Percentiles rank a stretch among this genome's conserved stretches.
These are phyloP conservation scores for Rotaria sp. DNA, from an alignment of 2,888 invertebrate genomes.

Conservation along the genomic window DNA sequence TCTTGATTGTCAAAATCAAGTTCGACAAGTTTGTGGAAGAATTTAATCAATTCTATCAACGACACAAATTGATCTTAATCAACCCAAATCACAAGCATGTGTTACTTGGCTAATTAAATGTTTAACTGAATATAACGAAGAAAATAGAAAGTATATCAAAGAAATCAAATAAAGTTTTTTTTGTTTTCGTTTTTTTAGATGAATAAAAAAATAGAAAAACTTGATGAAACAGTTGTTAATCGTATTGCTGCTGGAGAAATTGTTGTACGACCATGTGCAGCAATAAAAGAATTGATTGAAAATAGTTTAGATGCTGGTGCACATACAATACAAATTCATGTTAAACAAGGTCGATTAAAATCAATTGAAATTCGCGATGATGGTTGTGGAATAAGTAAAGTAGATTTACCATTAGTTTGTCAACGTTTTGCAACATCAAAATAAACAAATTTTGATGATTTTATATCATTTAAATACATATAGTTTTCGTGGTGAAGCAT, in stretches of 20 bases:
- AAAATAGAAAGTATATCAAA: not conserved
- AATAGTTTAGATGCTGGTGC: slow-evolving; percentile 91
- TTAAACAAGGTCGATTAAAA: slow-evolving; percentile 85
- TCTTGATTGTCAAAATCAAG: not conserved
- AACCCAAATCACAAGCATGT: not conserved
- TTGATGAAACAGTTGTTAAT: slow-evolving; percentile 83
- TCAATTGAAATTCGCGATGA: slow-evolving; percentile 77
- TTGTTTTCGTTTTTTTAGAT: slow-evolving; percentile 42
- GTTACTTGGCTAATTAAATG: not conserved
- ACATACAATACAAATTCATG: slow-evolving; percentile 75
- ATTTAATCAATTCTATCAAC: not conserved
- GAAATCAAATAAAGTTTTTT: not conserved
- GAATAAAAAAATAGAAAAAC: slow-evolving; percentile 62
- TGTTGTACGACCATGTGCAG: slow-evolving; percentile 90
- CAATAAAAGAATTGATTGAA: slow-evolving; percentile 91
- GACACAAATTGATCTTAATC: not conserved
- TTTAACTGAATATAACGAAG: not conserved
- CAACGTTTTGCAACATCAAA: slow-evolving; percentile 96
- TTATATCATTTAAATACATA: slow-evolving; percentile 78
- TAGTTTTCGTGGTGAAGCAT: slow-evolving; percentile 93
- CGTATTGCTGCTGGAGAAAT: slow-evolving; percentile 97
- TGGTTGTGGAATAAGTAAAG: slow-evolving; percentile 61
- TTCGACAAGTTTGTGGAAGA: not conserved
- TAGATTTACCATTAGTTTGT: slow-evolving; percentile 85
- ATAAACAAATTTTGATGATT: slow-evolving; percentile 76